phyloP scores from a whole-genome alignment of 2,113 vertebrate genomes.

The Pitta sordida region DNA sequence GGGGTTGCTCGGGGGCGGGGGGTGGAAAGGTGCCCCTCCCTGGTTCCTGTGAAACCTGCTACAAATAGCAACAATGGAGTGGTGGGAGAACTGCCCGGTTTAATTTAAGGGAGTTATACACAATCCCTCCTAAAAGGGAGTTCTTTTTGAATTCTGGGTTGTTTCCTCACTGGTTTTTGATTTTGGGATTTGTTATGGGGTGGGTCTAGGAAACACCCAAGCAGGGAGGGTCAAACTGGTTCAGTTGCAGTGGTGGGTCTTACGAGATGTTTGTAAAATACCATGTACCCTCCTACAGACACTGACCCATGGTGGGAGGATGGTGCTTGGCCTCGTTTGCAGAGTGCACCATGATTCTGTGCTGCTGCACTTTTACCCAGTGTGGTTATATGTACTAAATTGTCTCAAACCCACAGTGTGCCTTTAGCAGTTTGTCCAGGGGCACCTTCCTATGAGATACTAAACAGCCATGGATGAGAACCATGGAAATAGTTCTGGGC shows the following conservation, averaged over 20 bases:
- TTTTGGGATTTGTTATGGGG: accelerated
- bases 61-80: accelerated
- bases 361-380: accelerated
- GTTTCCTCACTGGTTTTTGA: too few species aligned
- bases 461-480: accelerated
- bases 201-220: neutral
- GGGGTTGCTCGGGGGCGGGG: accelerated
- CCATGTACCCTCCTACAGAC: accelerated
- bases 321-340: accelerated
- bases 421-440: neutral
- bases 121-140: accelerated
- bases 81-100: accelerated
- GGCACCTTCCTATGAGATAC: accelerated
- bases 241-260: accelerated
- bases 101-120: accelerated
- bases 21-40: accelerated
- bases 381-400: accelerated
- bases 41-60: accelerated
- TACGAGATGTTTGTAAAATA: accelerated
- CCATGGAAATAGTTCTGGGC: accelerated
- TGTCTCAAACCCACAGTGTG: too few species aligned
- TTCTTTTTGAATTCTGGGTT: accelerated
- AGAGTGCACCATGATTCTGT: accelerated
- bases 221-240: accelerated
- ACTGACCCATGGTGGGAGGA: accelerated